Evolutionary conservation across 2,888 invertebrate species (phyloP).

Genomic region (Panopea generosa): DNA sequence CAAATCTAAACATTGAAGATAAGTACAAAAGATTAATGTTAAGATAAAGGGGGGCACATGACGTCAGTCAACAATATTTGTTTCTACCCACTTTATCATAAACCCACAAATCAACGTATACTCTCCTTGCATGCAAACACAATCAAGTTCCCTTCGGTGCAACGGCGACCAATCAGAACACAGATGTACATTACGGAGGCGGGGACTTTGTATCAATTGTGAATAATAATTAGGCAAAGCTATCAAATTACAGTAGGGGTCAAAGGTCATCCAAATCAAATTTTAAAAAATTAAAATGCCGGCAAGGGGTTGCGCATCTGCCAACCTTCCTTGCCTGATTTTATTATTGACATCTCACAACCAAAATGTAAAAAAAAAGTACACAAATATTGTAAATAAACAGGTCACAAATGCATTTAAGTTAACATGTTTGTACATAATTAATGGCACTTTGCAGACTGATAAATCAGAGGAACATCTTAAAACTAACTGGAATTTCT

Average conservation of each 20-base stretch:
- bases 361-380: conserved; percentile 1
- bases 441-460: too few species aligned
- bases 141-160: neutral
- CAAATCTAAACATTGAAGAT: conserved; percentile 34
- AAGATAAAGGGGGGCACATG: conserved; percentile 22
- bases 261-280: conserved; percentile 75
- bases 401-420: too few species aligned
- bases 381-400: neutral
- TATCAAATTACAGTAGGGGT: conserved; percentile 62
- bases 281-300: conserved; percentile 73
- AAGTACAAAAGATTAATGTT: conserved; percentile 29
- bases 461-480: too few species aligned
- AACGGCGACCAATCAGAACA: conserved; percentile 39
- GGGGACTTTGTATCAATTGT: conserved; percentile 17
- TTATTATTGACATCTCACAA: neutral
- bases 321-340: conserved; percentile 1
- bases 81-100: conserved; percentile 1
- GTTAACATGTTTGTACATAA: too few species aligned
- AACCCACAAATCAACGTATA: neutral
- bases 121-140: neutral
- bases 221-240: conserved; percentile 26
- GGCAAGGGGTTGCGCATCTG: neutral
- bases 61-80: conserved; percentile 10
- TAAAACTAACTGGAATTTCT: too few species aligned
- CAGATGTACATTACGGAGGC: conserved; percentile 13